Conservation (phyloP, 2,113 vertebrate genomes). For the Hippocampus zosterae region DNA sequence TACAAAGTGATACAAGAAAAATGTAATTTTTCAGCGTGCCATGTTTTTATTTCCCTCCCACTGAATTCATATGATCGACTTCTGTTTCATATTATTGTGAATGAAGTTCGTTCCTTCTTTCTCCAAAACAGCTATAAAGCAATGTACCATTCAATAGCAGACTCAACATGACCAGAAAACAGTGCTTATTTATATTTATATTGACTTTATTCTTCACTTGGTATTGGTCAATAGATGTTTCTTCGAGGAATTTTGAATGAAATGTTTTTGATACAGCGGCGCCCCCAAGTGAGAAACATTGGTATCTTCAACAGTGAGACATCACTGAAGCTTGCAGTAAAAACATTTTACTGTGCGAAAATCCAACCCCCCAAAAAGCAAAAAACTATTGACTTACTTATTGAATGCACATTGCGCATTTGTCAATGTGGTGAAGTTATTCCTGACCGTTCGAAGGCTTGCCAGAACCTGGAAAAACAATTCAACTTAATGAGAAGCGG, state of each 20-base stretch:
- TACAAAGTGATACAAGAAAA: not conserved
- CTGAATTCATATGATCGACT: not conserved
- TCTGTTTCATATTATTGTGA: not conserved
- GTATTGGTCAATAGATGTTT: not conserved
- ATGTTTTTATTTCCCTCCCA: not conserved
- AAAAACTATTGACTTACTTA: slow-evolving; percentile 76
- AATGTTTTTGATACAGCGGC: slow-evolving; percentile 22
- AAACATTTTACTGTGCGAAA: no score
- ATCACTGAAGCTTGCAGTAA: not conserved
- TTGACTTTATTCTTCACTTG: not conserved
- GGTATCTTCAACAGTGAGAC: not conserved
- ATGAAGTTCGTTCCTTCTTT: not conserved
- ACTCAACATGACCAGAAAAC: not conserved
- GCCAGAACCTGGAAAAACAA: slow-evolving; percentile 81
- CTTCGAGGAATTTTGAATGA: not conserved
- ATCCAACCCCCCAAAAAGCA: not conserved
- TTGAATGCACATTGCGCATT: slow-evolving; percentile 85
- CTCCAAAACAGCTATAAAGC: no score
- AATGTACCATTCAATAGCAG: not conserved
- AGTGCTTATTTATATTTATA: not conserved
- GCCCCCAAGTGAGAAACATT: slow-evolving; percentile 38
- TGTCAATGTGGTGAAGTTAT: slow-evolving; percentile 90
- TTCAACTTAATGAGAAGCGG: not conserved
- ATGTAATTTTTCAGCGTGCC: not conserved
- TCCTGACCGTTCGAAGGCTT: slow-evolving; percentile 90